Evolutionary conservation across 2,113 vertebrate genomes (phyloP).

Genomic region (Thamnaconus septentrionalis): DNA sequence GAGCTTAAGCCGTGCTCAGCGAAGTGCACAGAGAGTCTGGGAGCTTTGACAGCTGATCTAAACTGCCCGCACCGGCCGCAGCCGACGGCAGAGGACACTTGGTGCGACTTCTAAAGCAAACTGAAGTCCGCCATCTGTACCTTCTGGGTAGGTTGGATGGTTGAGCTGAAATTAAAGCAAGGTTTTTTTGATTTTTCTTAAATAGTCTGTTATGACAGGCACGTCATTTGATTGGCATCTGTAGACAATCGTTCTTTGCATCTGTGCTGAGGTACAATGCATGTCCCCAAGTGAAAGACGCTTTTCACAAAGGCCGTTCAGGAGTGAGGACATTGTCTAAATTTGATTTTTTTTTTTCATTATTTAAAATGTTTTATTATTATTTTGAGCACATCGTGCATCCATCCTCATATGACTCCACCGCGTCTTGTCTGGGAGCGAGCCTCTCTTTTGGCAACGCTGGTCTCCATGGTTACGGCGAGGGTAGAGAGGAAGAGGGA

Average conservation of each 20-base stretch:
- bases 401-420: conserved; percentile 47
- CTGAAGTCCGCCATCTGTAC: background rate
- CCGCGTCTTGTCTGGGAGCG: conserved; percentile 40
- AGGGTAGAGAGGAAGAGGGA: conserved; percentile 46
- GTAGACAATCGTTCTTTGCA: conserved; percentile 13
- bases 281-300: background rate
- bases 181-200: conserved; percentile 2
- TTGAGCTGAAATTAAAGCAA: conserved; percentile 26
- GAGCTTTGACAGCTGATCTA: too few relatives aligned
- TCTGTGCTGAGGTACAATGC: conserved; percentile 4
- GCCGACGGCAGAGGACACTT: conserved; percentile 1
- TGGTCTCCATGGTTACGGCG: conserved; percentile 71
- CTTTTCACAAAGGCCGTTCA: conserved; percentile 3
- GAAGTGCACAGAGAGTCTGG: conserved; percentile 1
- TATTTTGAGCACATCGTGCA: conserved; percentile 14
- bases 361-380: background rate
- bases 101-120: conserved; percentile 12
- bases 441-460: conserved; percentile 49
- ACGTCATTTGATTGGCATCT: conserved; percentile 14
- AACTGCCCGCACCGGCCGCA: background rate
- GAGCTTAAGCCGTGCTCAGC: conserved; percentile 12
- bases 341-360: background rate
- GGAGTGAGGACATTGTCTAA: background rate
- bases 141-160: conserved; percentile 7
- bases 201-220: conserved; percentile 24